Percentiles rank a stretch among this genome's conserved stretches.
Evolutionary conservation across 1,140 invertebrate genomes (phyloP).

Genomic region (Artemia franciscana): DNA sequence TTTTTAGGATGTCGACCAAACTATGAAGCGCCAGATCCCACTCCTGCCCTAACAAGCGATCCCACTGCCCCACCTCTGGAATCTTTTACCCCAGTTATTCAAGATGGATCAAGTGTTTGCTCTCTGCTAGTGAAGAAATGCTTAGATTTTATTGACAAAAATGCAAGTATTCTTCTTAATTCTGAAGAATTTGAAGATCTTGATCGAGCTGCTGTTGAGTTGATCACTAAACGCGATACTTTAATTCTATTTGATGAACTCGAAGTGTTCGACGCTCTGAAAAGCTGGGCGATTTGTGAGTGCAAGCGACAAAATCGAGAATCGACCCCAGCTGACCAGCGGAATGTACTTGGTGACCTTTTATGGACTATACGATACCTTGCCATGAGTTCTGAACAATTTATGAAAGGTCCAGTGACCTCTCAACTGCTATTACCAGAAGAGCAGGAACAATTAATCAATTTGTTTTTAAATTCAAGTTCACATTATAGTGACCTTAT

Average conservation of each 20-base stretch:
- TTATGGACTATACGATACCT: conserved; percentile 38
- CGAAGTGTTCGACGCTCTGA: conserved; percentile 30
- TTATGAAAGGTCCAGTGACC: conserved; percentile 24
- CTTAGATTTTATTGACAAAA: conserved; percentile 31
- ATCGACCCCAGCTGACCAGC: conserved; percentile 30
- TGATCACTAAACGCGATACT: conserved; percentile 33
- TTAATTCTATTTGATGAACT: conserved; percentile 29
- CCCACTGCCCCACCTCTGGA: neutral
- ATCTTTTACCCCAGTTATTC: neutral
- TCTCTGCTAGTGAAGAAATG: conserved; percentile 32
- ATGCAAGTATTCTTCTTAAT: conserved; percentile 30
- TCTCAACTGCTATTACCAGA: conserved; percentile 20
- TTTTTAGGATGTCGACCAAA: too few species aligned
- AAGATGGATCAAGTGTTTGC: conserved; percentile 20
- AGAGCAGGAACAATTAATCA: conserved; percentile 17
- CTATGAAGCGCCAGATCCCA: too few species aligned
- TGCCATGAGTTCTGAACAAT: conserved; percentile 32
- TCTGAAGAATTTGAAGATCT: conserved; percentile 40
- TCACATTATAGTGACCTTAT: neutral
- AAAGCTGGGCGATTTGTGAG: conserved; percentile 37
- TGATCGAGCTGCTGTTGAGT: conserved; percentile 28
- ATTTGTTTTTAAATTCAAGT: neutral
- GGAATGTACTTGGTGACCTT: conserved; percentile 32
- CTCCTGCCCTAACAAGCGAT: too few species aligned
- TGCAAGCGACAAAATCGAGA: conserved; percentile 36